A percentile compares a stretch with the other conserved stretches of the same genome.
phyloP scores from a whole-genome alignment of 2,888 invertebrate genomes.

The Leptinotarsa tumamoca region DNA sequence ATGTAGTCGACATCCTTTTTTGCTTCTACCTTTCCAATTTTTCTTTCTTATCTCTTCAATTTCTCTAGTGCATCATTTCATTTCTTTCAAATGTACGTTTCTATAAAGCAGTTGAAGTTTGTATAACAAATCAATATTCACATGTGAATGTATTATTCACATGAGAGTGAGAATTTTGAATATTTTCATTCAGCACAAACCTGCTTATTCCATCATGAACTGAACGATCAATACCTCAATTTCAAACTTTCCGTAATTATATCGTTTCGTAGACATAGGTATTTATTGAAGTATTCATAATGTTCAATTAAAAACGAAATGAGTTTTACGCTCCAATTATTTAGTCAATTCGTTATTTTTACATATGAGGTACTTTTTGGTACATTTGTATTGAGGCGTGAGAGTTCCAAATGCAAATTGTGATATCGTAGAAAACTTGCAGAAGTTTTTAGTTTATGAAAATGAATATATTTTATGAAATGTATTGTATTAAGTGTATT shows the following conservation, averaged over 20 bases:
- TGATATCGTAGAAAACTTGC: slow-evolving; percentile 64
- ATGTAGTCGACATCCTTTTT: too few species aligned
- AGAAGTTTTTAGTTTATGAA: slow-evolving; percentile 61
- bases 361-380: slow-evolving; percentile 31
- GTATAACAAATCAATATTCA: too few species aligned
- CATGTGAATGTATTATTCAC: too few species aligned
- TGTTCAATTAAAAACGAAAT: slow-evolving; percentile 14
- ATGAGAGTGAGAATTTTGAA: too few species aligned
- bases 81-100: too few species aligned
- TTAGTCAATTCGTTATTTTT: slow-evolving; percentile 7
- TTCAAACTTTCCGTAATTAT: not conserved
- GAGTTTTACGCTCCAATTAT: slow-evolving; percentile 16
- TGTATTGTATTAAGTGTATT: slow-evolving; percentile 60
- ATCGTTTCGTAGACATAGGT: slow-evolving; percentile 21
- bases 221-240: not conserved
- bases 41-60: too few species aligned
- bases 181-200: not conserved
- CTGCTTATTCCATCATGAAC: not conserved
- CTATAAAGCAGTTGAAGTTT: too few species aligned
- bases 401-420: slow-evolving; percentile 63
- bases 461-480: slow-evolving; percentile 64
- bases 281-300: slow-evolving; percentile 35
- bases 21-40: too few species aligned
- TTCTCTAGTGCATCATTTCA: too few species aligned
- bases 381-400: slow-evolving; percentile 45